Evolutionary conservation across 1,140 invertebrate genomes (phyloP), one percentile per base, ranked within the genome.

Genomic region (Macrotrachela quadricornifera): DNA sequence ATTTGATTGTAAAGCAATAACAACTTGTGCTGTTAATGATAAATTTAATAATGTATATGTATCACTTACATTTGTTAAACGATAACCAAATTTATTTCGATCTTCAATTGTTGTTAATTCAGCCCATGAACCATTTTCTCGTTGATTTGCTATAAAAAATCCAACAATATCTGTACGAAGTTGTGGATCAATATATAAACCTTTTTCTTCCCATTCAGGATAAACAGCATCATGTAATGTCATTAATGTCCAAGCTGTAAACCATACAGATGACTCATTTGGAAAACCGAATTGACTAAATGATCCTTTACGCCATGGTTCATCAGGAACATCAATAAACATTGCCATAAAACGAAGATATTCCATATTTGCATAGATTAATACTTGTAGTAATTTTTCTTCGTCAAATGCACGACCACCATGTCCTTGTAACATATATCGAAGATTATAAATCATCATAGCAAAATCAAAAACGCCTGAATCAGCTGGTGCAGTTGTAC

Each of bases 391-490:
- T 14, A 52, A 42, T 30, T 46, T 15, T 13, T 52, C 36, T 16
- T 45, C 14, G 16, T 52, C 30, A 39, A 52, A 52, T 45, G 45
- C 45, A 12, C 51, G 16, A 36, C 51, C 51, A 36, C 51, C 51
- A 42, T 15, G 41, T 6, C 45, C 52, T 21, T 54, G 45, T 14
- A 86, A 77, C 79, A 92, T 84, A 64, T 90, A 91, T 62, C 83
- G 73, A 0, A 84, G 78, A 1, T 83, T 85, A 65, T 87, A 85
- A 63, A 92, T 77, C 69, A 87, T 92, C 6, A 80, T 82, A 0
- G 85, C 88, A 69, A 92, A 92, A 58, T 85, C 88, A 70, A 88
- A 94, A 75, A 91, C 83, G 61, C 84, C 88, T 66, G 90, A 85
- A 67, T 94, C 87, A 0, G 78, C 85, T 9, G 80, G 82, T 62